A percentile compares a stretch with the other conserved stretches of the same genome.
Evolutionary conservation across 2,888 invertebrate species (phyloP).

Genomic region (Macrophya alboannulata): DNA sequence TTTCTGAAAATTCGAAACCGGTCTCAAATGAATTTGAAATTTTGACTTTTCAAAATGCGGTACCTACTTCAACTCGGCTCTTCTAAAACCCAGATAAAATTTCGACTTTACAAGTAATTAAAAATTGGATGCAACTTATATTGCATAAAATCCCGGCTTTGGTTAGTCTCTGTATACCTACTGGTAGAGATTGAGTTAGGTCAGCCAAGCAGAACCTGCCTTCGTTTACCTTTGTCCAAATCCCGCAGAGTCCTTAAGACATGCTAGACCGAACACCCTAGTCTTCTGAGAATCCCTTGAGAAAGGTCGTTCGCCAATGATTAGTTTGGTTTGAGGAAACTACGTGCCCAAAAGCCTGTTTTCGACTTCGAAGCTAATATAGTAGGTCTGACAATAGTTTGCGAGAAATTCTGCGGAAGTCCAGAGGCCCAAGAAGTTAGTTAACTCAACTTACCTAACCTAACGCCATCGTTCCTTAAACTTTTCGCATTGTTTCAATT

Average conservation of each 20-base stretch:
- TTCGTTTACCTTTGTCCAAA: slow-evolving; percentile 40
- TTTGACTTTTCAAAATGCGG: no score
- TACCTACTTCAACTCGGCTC: no score
- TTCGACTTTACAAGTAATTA: background rate
- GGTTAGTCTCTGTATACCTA: background rate
- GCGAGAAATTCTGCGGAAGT: background rate
- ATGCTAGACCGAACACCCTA: slow-evolving; percentile 41
- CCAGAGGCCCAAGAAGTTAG: background rate
- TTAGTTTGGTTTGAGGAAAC: slow-evolving; percentile 42
- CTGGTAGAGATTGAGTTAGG: slow-evolving; percentile 45
- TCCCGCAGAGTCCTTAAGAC: slow-evolving; percentile 34
- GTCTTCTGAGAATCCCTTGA: slow-evolving; percentile 41
- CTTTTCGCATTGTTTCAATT: background rate
- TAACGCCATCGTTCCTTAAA: background rate
- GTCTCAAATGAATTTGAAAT: no score
- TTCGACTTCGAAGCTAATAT: background rate
- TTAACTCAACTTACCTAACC: background rate
- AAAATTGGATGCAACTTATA: background rate
- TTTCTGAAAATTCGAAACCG: no score
- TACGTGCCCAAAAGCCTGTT: slow-evolving; percentile 18
- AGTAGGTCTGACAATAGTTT: background rate
- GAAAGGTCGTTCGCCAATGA: slow-evolving; percentile 37
- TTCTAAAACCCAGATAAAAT: no score
- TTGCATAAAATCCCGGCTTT: slow-evolving; percentile 11
- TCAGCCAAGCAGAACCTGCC: background rate